Percentiles rank a stretch among this genome's conserved stretches.
Conservation (phyloP, 2,888 invertebrate species). For the Caenorhabditis zanzibari region DNA sequence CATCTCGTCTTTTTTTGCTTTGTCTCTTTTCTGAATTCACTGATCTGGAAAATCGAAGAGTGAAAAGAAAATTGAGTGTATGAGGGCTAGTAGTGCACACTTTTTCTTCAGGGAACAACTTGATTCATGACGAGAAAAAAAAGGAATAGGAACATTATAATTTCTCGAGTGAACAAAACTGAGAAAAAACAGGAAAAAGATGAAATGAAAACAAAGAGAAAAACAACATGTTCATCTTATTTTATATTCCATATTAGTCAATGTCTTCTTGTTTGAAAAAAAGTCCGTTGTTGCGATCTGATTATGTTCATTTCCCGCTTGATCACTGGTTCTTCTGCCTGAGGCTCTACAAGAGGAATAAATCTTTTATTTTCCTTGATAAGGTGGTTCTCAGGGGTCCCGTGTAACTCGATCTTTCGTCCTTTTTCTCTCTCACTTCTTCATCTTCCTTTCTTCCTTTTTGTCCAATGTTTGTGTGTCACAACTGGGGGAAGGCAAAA, state of each 20-base stretch:
- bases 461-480: constrained; percentile 24
- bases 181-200: constrained; percentile 4
- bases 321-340: constrained; percentile 22
- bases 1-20: constrained; percentile 37
- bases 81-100: constrained; percentile 2
- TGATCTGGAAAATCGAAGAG: constrained; percentile 61
- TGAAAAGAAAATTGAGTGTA: constrained; percentile 56
- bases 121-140: neutral
- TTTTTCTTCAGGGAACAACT: constrained; percentile 5
- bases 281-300: constrained; percentile 10
- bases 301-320: constrained; percentile 19
- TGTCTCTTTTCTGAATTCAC: constrained; percentile 24
- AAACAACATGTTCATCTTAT: neutral
- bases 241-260: constrained; percentile 3
- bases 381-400: constrained; percentile 17
- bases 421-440: constrained; percentile 27
- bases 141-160: constrained; percentile 28
- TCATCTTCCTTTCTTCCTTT: constrained; percentile 44
- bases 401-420: constrained; percentile 56
- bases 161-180: neutral
- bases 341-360: neutral
- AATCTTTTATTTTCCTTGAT: constrained; percentile 34
- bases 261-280: neutral
- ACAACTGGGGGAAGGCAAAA: constrained; percentile 35
- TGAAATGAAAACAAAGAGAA: constrained; percentile 3